A percentile compares a stretch with the other conserved stretches of the same genome.
Conservation (phyloP, 2,797 vertebrate species). For the Falco columbarius region DNA sequence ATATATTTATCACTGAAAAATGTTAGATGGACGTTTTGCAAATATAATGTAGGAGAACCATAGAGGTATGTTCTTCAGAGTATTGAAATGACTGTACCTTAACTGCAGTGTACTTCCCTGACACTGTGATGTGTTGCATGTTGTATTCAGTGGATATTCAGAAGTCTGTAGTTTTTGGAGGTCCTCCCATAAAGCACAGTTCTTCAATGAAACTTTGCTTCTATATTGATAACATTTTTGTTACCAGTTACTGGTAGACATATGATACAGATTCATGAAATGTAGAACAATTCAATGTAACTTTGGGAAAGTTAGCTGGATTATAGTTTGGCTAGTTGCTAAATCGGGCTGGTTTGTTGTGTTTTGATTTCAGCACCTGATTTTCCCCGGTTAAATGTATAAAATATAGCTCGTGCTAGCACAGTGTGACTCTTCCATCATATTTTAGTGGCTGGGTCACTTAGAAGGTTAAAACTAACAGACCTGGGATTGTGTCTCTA, state of each 20-base stretch:
- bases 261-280: neutral
- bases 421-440: neutral
- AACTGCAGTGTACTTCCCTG: neutral
- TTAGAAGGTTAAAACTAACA: neutral
- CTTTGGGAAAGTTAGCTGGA: neutral
- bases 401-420: neutral
- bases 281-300: neutral
- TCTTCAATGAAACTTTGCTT: neutral
- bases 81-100: neutral
- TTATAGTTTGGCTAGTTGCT: neutral
- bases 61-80: neutral
- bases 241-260: neutral
- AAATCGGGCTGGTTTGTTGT: neutral
- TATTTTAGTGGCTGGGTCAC: neutral
- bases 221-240: neutral
- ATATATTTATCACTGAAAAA: neutral
- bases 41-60: neutral
- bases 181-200: neutral
- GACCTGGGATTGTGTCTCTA: neutral
- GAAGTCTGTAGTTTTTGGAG: neutral
- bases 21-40: neutral
- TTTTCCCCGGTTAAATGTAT: neutral
- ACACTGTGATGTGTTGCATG: neutral
- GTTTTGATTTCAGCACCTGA: neutral
- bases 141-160: neutral